Percentiles rank a stretch among this genome's conserved stretches.
Evolutionary conservation across 1,140 invertebrate species (phyloP).

Genomic region (Sitodiplosis mosellana): DNA sequence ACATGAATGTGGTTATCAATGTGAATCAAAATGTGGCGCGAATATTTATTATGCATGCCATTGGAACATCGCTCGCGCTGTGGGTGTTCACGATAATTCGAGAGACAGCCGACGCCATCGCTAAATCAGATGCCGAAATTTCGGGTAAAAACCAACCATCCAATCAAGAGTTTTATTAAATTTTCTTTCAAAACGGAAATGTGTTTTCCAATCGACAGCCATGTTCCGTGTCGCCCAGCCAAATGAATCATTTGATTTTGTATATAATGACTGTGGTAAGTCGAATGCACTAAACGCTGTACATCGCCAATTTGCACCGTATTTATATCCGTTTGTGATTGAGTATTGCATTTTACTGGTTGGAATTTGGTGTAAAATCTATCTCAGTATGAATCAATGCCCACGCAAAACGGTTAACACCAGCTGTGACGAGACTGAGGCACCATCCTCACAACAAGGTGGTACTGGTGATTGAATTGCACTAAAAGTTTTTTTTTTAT

Average conservation of each 20-base stretch:
- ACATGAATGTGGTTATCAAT: slow-evolving; percentile 45
- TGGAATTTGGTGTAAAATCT: slow-evolving; percentile 50
- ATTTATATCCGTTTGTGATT: slow-evolving; percentile 53
- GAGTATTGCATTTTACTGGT: slow-evolving; percentile 56
- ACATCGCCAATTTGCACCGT: slow-evolving; percentile 39
- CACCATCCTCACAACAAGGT: not conserved
- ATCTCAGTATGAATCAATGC: slow-evolving; percentile 47
- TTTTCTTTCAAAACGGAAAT: not conserved
- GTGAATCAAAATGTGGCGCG: slow-evolving; percentile 31
- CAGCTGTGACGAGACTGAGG: not conserved
- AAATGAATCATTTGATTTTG: not conserved
- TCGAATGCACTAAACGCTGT: slow-evolving; percentile 26
- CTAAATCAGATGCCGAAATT: not conserved
- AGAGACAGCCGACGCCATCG: slow-evolving; percentile 40
- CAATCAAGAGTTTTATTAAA: not conserved
- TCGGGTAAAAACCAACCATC: not conserved
- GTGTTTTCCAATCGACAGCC: not conserved
- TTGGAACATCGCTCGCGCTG: slow-evolving; percentile 48
- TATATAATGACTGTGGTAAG: not conserved
- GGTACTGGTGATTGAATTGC: not conserved
- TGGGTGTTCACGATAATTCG: slow-evolving; percentile 54
- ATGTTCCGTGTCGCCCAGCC: not conserved
- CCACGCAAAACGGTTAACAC: slow-evolving; percentile 8
- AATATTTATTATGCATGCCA: slow-evolving; percentile 54
- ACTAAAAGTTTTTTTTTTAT: not conserved